Conservation (phyloP, 1,140 invertebrate genomes). For the Ceratina calcarata region DNA sequence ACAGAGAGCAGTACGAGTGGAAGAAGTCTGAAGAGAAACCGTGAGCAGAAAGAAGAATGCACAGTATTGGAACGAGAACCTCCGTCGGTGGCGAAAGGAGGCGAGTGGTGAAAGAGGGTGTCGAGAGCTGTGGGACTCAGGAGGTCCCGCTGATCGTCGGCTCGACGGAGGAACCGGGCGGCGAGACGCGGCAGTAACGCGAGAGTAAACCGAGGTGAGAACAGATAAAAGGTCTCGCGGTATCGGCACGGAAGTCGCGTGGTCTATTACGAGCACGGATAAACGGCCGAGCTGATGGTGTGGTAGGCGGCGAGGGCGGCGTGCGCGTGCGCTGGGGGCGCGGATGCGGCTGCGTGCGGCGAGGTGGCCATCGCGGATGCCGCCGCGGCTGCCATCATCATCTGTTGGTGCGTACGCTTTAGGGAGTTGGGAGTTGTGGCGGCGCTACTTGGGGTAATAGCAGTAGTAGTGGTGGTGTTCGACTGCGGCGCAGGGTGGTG, state of each 20-base stretch:
- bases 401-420: slow-evolving; percentile 81
- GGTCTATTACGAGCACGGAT: slow-evolving; percentile 80
- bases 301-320: slow-evolving; percentile 81
- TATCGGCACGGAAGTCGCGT: slow-evolving; percentile 64
- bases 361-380: slow-evolving; percentile 79
- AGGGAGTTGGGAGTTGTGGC: slow-evolving; percentile 82
- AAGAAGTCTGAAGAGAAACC: no score
- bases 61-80: no score
- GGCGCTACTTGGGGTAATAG: slow-evolving; percentile 80
- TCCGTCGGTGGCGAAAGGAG: no score
- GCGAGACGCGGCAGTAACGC: neutral
- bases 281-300: slow-evolving; percentile 79
- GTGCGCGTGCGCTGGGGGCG: slow-evolving; percentile 77
- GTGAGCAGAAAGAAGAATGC: no score
- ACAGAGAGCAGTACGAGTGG: no score
- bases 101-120: no score
- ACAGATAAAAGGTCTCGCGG: slow-evolving; percentile 55
- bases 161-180: neutral
- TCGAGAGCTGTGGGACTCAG: no score
- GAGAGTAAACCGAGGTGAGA: slow-evolving; percentile 8
- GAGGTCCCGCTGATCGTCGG: no score
- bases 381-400: slow-evolving; percentile 80
- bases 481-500: slow-evolving; percentile 80
- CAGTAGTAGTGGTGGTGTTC: slow-evolving; percentile 73
- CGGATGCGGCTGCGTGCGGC: slow-evolving; percentile 79